Percentiles rank a stretch among this genome's conserved stretches.
phyloP scores from a whole-genome alignment of 2,113 vertebrate genomes.

The Nycticebus coucang region DNA sequence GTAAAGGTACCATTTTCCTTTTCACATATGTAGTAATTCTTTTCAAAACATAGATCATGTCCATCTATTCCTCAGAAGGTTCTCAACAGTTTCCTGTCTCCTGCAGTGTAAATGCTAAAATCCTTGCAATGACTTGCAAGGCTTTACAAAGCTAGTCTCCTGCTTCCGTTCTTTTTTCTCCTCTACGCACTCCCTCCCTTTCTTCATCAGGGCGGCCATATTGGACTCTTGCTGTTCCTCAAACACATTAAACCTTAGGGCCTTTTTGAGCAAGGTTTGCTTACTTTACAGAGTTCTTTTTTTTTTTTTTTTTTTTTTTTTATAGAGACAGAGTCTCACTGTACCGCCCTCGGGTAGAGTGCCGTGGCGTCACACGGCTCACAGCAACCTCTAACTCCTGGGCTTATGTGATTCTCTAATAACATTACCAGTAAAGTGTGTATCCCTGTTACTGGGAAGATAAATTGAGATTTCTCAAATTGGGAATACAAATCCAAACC shows the following conservation, averaged over 20 bases:
- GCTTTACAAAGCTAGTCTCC: not conserved
- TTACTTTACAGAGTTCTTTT: slow-evolving; percentile 14
- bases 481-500: not conserved
- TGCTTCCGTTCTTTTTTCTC: slow-evolving; percentile 30
- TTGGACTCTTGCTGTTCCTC: slow-evolving; percentile 47
- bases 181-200: not conserved
- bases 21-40: not conserved
- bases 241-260: not conserved
- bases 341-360: too few species aligned
- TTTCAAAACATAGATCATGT: not conserved
- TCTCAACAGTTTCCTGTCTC: not conserved
- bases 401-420: too few species aligned
- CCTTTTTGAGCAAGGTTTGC: not conserved
- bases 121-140: not conserved
- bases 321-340: too few species aligned
- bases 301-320: too few species aligned
- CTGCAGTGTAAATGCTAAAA: not conserved
- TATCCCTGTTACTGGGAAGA: slow-evolving; percentile 5
- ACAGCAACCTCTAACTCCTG: too few species aligned
- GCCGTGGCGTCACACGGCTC: too few species aligned
- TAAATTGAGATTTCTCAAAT: slow-evolving; percentile 6
- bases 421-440: not conserved
- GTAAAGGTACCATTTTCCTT: slow-evolving; percentile 19
- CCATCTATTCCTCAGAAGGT: not conserved
- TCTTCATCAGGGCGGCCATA: not conserved